Base-by-base conservation (phyloP, 2,797 vertebrate species). In the Pseudochirops corinnae region DNA sequence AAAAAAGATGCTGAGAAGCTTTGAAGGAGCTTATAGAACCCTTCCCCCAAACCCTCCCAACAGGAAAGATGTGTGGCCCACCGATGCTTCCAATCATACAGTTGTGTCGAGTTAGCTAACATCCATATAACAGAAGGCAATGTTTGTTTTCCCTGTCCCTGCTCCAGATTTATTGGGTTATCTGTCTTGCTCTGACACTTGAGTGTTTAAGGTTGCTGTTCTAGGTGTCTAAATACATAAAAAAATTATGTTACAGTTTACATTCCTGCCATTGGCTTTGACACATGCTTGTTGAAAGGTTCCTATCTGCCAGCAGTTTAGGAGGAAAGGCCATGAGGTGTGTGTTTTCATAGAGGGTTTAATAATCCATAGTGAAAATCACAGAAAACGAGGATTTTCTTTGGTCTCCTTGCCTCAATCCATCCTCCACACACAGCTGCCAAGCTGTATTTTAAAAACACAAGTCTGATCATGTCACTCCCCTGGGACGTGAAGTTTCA, bases 121-220 rank as follows among this genome's bases (percentile, higher is more conserved):
- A 94, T 97, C 97, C n/a, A 4, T 74, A 46, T 87, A 96, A 96
- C 26, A 67, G 96, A 96, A 98, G 92, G 92, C 55, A 96, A 46
- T 98, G 97, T 98, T 98, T 98, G 96, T 98, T 98, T 98, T 98
- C 95, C 87, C 96, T 87, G 90, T 97, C 92, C 55, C 92, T 91
- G 90, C 92, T 96, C 24, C 46, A 97, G 98, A 97, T 92, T 98
- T 96, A 97, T 98, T 97, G 95, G 96, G 93, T 98, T 98, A 96
- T 98, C 97, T 98, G 93, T 98, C 97, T 98, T 98, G 94, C 95
- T 98, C 98, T 98, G 97, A 97, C 96, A 97, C 92, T 96, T 97
- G 53, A 4, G 96, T 98, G 93, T 95, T 98, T 98, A 98, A 97
- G 91, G 95, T 98, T 98, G 97, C 96, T 98, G 95, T 98, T 98